Evolutionary conservation across 2,113 vertebrate species (phyloP), one percentile per base, ranked within the genome.

Genomic region (Ptyas mucosa): DNA sequence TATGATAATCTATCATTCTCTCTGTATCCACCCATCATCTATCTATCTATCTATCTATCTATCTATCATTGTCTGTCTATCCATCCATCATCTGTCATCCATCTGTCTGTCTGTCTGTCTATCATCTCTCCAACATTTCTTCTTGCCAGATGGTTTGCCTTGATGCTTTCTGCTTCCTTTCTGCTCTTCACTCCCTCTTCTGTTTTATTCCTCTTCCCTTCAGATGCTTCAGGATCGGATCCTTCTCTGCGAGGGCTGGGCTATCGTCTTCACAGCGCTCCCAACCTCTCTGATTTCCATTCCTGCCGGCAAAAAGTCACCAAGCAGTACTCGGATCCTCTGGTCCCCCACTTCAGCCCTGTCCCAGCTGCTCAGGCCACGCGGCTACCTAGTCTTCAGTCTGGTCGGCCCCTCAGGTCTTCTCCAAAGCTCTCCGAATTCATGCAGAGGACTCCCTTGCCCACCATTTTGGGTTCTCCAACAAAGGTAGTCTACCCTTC

Each of bases 401-500:
- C 95, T 61, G 98, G 96, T 97, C 97, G 98, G 15, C 98, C 98
- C n/a, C 97, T 99, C 26, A 97, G 99, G 0, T 98, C 98, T 54
- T 99, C 99, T 0, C 99, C 99, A 0, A 98, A 99, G 94, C 97
- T 99, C 89, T 99, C 99, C 0, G 99, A 99, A 94, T 98, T 99
- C 95, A 98, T 99, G 97, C 99, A 99, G 98, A 98, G 99, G 11
- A 99, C 97, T 95, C 99, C 99, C 39, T 97, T 99, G 54, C 99
- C 99, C 90, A 99, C 99, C 1, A 99, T 99, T 96, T 91, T 99
- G 94, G 99, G 99, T 94, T 99, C 99, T 88, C 99, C 99, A 0
- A 98, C 98, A 64, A 99, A 99, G 98, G 99, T 99, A 94, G 93
- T 23, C 15, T 14, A 34, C 10, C 21, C 21, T 24, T 20, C 2